Conservation (phyloP, 2,888 invertebrate species). For the Dione vanillae region DNA sequence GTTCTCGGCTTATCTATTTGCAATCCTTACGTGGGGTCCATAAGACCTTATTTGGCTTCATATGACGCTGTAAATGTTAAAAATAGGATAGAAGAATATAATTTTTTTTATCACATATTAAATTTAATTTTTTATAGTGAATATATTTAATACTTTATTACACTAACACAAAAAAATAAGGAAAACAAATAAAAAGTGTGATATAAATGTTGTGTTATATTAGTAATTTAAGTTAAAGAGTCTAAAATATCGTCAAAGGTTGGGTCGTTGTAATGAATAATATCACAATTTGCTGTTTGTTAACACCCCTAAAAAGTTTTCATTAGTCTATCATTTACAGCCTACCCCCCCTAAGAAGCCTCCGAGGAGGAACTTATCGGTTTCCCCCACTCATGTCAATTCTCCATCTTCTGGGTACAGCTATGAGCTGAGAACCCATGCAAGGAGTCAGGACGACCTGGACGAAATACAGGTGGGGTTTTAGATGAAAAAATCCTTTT, state of each 20-base stretch:
- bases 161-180: too few relatives aligned
- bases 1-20: constrained; percentile 29
- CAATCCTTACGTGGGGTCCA: constrained; percentile 21
- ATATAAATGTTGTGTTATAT: neutral
- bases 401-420: constrained; percentile 80
- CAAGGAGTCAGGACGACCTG: constrained; percentile 88
- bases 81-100: neutral
- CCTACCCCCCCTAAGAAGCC: constrained; percentile 95
- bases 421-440: constrained; percentile 87
- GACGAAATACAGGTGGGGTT: constrained; percentile 84
- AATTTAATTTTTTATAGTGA: neutral
- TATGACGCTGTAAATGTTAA: neutral
- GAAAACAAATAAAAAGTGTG: too few relatives aligned
- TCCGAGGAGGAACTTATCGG: constrained; percentile 92
- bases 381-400: constrained; percentile 92
- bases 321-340: constrained; percentile 69
- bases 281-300: neutral
- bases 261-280: neutral
- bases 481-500: neutral
- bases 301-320: constrained; percentile 31
- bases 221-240: neutral
- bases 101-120: neutral
- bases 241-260: neutral
- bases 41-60: constrained; percentile 18
- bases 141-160: too few relatives aligned